Evolutionary conservation across 2,888 invertebrate species (phyloP), one percentile per base, ranked within the genome.

Genomic region (Sinodicranocentrus sp.): DNA sequence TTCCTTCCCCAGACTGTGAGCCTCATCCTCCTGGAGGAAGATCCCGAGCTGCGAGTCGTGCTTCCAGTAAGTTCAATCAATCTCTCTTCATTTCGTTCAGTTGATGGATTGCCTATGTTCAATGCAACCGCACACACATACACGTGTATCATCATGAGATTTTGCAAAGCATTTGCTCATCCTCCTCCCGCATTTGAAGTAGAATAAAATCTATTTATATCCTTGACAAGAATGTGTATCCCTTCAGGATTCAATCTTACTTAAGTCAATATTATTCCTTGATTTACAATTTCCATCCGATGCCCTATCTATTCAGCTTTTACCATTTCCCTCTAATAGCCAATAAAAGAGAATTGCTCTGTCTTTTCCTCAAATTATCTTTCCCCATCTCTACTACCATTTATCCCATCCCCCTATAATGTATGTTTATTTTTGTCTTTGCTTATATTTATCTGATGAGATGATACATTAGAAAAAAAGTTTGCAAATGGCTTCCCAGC

Each of bases 21-120:
- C 83, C 85, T 13, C 85, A 76, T 71, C 83, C 83, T 71, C 85
- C 85, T 19, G 85, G 82, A 72, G 85, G 82, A 77, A 85, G 85
- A 82, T 85, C 82, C 28, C 78, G 85, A 21, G 78, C 78, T 39
- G 82, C 84, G 28, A 79, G 79, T 76, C 80, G 84, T 59, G 84
- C 84, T 61, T 84, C 84, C 48, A 84, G 84, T 84, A 44, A 84
- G 75, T 76, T 13, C 57, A 77, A 83, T 77, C 71, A 77, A 76
- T 65, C 5, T 65, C 28, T 59, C 57, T 71, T 33, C 33, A 48
- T 48, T 48, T 10, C 52, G 44, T 78, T 48, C 59, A 23, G 23
- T 67, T 68, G 63, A 63, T 63, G 21, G 28, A 63, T 63, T 63
- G 23, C 63, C 65, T 23, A 8, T 57, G 6, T 57, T 25, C 3